These are phyloP conservation scores for Procambarus virginalis DNA, from an alignment of 1,140 invertebrate species.

Conservation along the genomic window DNA sequence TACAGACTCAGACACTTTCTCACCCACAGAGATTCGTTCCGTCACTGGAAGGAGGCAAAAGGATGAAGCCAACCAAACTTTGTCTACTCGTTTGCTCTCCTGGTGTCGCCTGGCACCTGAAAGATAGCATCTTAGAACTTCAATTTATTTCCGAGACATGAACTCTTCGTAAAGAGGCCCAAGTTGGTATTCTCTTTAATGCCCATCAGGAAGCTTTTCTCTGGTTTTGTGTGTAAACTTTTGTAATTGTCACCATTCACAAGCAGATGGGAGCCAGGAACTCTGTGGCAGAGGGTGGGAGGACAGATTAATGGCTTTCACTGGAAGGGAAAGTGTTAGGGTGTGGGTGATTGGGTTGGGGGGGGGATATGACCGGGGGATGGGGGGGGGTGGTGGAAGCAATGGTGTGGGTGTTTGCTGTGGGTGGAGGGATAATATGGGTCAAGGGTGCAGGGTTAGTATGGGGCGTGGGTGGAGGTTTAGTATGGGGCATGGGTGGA, in stretches of 20 bases:
- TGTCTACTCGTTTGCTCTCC: not conserved
- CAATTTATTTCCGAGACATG: not conserved
- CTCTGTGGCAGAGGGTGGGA: not conserved
- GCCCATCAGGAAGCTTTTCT: not conserved
- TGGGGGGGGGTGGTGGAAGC: not conserved
- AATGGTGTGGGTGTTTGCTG: too few species aligned
- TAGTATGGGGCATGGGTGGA: too few species aligned
- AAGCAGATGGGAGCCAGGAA: not conserved
- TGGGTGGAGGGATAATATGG: too few species aligned
- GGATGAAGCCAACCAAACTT: not conserved
- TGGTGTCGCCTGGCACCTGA: not conserved
- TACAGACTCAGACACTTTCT: not conserved
- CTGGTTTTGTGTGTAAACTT: conserved; percentile 8
- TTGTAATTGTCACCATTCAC: not conserved
- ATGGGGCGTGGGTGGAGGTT: too few species aligned
- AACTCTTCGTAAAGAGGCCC: not conserved
- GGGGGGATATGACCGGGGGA: not conserved
- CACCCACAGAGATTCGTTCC: not conserved
- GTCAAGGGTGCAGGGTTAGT: too few species aligned
- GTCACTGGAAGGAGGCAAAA: not conserved
- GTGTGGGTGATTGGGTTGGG: not conserved
- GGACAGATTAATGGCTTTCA: not conserved
- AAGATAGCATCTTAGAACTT: not conserved
- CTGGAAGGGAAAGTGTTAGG: not conserved
- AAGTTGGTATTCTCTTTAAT: conserved; percentile 1